Conservation (phyloP, 2,888 invertebrate species). For the Bombylius major region DNA sequence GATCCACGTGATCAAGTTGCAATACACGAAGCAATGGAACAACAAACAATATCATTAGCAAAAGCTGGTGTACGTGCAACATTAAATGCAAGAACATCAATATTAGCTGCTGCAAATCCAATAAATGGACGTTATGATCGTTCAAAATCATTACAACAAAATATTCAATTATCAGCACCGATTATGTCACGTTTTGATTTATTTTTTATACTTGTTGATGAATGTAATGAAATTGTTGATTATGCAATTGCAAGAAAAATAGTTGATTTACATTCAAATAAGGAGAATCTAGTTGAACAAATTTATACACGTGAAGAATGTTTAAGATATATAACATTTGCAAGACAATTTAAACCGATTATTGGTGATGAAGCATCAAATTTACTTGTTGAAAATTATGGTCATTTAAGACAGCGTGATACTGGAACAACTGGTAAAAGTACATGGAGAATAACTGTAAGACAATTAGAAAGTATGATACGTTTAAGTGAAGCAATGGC, state of each 20-base stretch:
- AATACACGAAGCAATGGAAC: constrained; percentile 99
- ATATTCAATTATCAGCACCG: constrained; percentile 84
- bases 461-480: constrained; percentile 91
- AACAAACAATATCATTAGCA: constrained; percentile 97
- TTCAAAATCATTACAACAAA: constrained; percentile 85
- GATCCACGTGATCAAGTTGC: constrained; percentile 94
- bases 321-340: constrained; percentile 90
- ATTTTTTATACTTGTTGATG: constrained; percentile 96
- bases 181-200: constrained; percentile 99
- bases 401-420: constrained; percentile 73
- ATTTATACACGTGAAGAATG: constrained; percentile 83
- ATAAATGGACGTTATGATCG: constrained; percentile 95
- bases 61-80: constrained; percentile 98
- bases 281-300: constrained; percentile 64
- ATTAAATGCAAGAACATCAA: constrained; percentile 92
- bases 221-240: constrained; percentile 89
- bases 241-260: constrained; percentile 95
- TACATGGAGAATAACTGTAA: constrained; percentile 92
- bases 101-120: constrained; percentile 96
- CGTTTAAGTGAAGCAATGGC: constrained; percentile 95
- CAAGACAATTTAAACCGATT: constrained; percentile 86
- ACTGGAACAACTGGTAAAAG: constrained; percentile 53
- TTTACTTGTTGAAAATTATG: constrained; percentile 79
- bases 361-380: constrained; percentile 70
- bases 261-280: constrained; percentile 82